Evolutionary conservation across 2,113 vertebrate species (phyloP).

Genomic region (Sterna hirundo): DNA sequence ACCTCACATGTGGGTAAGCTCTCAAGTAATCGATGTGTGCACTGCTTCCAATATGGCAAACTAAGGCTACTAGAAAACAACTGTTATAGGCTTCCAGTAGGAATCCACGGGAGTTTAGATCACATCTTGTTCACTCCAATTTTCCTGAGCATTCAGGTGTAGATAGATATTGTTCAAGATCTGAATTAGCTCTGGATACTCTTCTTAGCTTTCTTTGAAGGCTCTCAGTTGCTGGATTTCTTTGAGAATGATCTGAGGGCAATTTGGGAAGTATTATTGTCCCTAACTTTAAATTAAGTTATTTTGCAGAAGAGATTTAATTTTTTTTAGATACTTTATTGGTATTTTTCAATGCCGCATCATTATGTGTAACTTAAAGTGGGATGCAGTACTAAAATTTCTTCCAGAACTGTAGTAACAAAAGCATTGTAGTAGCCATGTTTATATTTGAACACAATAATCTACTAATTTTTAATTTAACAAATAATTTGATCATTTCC

Average conservation of each 20-base stretch:
- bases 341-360: neutral
- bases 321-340: neutral
- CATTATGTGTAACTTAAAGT: neutral
- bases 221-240: neutral
- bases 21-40: neutral
- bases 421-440: neutral
- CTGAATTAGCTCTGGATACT: neutral
- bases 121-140: neutral
- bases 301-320: neutral
- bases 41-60: neutral
- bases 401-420: neutral
- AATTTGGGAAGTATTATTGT: neutral
- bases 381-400: neutral
- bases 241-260: neutral
- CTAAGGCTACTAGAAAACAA: neutral
- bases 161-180: neutral
- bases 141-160: neutral
- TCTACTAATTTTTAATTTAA: neutral
- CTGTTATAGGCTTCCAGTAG: neutral
- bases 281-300: neutral
- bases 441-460: neutral
- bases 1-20: neutral
- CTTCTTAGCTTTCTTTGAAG: neutral
- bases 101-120: neutral
- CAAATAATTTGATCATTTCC: neutral